Conservation (phyloP, 2,113 vertebrate genomes). For the Lipotes vexillifer region DNA sequence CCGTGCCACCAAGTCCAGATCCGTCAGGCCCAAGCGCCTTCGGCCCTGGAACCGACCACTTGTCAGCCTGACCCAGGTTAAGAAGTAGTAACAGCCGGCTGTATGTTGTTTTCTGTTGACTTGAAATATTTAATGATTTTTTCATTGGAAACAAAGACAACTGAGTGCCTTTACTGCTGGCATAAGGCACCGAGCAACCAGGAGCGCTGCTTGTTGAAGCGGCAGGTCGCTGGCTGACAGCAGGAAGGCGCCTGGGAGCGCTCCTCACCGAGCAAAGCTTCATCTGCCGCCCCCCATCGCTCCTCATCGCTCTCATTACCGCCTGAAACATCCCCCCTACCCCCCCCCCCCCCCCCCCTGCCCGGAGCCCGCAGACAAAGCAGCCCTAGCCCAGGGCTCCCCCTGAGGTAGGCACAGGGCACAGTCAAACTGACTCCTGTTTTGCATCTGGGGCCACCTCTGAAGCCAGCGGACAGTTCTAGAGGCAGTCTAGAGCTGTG, state of each 20-base stretch:
- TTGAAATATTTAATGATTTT: not conserved
- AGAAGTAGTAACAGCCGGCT: fast-evolving
- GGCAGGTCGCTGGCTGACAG: not conserved
- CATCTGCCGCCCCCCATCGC: too few relatives aligned
- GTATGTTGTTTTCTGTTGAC: not conserved
- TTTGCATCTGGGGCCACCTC: not conserved
- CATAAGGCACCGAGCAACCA: not conserved
- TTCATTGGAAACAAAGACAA: not conserved
- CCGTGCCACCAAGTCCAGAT: fast-evolving
- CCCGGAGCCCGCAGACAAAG: fast-evolving
- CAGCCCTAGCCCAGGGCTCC: not conserved
- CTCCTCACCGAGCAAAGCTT: too few relatives aligned
- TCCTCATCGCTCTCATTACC: too few relatives aligned
- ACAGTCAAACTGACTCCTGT: not conserved
- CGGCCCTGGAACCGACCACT: too few relatives aligned
- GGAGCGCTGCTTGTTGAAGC: not conserved
- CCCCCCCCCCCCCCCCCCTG: not conserved
- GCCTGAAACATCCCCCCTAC: too few relatives aligned
- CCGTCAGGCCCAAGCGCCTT: not conserved
- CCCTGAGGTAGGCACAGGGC: conserved; percentile 17
- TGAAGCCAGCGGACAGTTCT: too few relatives aligned
- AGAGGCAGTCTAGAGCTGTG: not conserved
- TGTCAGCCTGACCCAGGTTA: not conserved
- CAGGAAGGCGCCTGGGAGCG: fast-evolving
- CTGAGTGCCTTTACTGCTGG: not conserved